Evolutionary conservation across 2,888 invertebrate species (phyloP), one percentile per base, ranked within the genome.

Genomic region (Blastobasis lacticolella): DNA sequence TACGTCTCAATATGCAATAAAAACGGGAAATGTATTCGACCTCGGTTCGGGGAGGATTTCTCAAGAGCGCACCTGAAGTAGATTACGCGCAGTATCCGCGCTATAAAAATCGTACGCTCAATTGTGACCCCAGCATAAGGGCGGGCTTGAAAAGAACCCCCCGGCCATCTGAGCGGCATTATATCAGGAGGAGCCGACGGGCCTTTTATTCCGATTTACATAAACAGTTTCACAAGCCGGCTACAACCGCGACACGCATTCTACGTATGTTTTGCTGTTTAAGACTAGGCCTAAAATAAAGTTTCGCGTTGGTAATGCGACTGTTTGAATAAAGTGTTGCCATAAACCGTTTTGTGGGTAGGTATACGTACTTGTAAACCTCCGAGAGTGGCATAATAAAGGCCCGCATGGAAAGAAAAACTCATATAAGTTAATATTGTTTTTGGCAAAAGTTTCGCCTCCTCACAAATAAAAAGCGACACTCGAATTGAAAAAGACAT

Each of bases 1-100:
- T 82, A 82, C 79, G 79, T 83, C 82, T 84, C 87, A 88, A 87
- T 86, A 86, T 83, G 83, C 84, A 85, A 85, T 86, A 86, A 87
- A 87, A 81, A 72, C 66, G 69, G 75, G 61, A 67, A 80, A 80
- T 73, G 80, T 79, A 81, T 75, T 75, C 74, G 81, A 80, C 79
- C 81, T 81, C 78, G 79, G 75, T 75, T 75, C 68, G 73, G 71
- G 61, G 71, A 71, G 81, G 79, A 82, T 81, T 72, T 83, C 76
- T 76, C 78, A 68, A 66, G 74, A 75, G 77, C 78, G 74, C 86
- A 85, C 87, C 87, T 86, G 87, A 82, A 83, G 80, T 77, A 78
- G 78, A 87, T 84, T 85, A 86, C 51, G 38, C 41, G 40, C 81
- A 75, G 80, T 81, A 80, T 79, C 79, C 76, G 62, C 57, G 71